Percentiles rank a stretch among this genome's conserved stretches.
These are phyloP conservation scores for Astreopora myriophthalma DNA, from an alignment of 64 coral and sea anemone genomes.

Conservation along the genomic window DNA sequence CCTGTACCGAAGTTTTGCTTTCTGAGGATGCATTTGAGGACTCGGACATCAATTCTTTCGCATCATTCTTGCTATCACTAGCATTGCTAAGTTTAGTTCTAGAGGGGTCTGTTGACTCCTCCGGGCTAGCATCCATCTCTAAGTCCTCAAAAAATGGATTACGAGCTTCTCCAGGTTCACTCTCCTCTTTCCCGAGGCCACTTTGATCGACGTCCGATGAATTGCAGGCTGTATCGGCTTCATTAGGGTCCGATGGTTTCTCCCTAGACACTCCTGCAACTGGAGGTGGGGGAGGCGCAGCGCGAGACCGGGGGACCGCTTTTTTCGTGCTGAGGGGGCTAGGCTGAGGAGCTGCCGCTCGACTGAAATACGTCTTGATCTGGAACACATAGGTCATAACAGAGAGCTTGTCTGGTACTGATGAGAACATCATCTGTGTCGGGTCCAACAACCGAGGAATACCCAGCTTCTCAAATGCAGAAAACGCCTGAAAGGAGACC, in stretches of 20 bases:
- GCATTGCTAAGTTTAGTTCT: not conserved
- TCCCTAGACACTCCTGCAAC: not conserved
- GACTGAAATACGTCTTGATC: conserved; percentile 84
- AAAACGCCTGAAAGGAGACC: conserved; percentile 70
- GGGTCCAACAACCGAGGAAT: conserved; percentile 90
- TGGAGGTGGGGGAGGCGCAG: not conserved
- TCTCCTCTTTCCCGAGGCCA: not conserved
- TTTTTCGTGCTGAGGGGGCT: not conserved
- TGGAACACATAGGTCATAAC: conserved; percentile 98
- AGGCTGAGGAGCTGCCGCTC: not conserved
- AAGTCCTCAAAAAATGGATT: conserved; percentile 66
- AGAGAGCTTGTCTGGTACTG: conserved; percentile 90
- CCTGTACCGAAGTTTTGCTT: not conserved
- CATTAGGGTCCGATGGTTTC: not conserved
- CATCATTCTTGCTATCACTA: not conserved
- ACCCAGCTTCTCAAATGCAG: conserved; percentile 90
- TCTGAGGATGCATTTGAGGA: not conserved
- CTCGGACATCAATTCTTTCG: not conserved
- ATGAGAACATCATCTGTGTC: conserved; percentile 71
- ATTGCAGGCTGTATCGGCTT: not conserved
- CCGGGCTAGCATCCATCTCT: not conserved
- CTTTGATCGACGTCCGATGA: not conserved
- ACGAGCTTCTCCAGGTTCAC: not conserved
- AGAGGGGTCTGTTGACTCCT: conserved; percentile 9
- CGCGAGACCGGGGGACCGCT: not conserved